Conservation (phyloP, 1,140 invertebrate species). For the Cyclina sinensis region DNA sequence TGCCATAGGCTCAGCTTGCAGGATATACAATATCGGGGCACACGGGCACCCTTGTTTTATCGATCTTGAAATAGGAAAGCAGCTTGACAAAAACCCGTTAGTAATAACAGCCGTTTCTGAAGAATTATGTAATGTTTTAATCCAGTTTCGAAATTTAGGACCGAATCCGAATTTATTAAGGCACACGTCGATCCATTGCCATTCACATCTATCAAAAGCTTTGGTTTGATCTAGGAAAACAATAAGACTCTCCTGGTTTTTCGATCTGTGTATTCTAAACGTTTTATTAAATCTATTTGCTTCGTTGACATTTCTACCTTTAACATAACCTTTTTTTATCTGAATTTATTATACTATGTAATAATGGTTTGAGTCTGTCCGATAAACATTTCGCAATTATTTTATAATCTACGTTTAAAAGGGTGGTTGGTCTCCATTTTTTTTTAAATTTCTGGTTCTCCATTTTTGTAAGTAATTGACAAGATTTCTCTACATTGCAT, state of each 20-base stretch:
- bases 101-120: not conserved
- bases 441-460: too few species aligned
- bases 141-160: not conserved
- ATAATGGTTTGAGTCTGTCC: too few species aligned
- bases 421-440: too few species aligned
- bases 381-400: too few species aligned
- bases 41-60: not conserved
- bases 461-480: too few species aligned
- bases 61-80: not conserved
- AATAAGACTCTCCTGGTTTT: not conserved
- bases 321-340: too few species aligned
- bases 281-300: too few species aligned
- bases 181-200: not conserved
- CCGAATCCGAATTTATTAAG: not conserved
- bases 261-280: too few species aligned
- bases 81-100: not conserved
- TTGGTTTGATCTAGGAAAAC: not conserved
- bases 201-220: not conserved
- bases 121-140: not conserved
- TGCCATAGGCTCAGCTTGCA: not conserved
- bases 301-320: too few species aligned
- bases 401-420: too few species aligned
- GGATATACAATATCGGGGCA: not conserved
- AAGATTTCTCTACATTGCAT: too few species aligned
- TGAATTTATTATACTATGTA: too few species aligned